phyloP scores from a whole-genome alignment of 2,113 vertebrate genomes.

The Microtus ochrogaster region DNA sequence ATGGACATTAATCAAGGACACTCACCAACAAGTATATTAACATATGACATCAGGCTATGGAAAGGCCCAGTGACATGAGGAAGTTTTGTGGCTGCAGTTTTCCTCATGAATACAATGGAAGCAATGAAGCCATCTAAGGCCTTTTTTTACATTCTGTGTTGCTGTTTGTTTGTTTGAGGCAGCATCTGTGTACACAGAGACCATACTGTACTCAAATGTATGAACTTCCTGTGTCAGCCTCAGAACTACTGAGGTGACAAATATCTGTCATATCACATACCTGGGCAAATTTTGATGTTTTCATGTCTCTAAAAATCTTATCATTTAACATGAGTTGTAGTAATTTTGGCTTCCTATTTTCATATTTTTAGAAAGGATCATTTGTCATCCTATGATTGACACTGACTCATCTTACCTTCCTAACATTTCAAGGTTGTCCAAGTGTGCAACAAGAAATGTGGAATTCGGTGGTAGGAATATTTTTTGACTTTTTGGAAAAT shows the following conservation, averaged over 20 bases:
- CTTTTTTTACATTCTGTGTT: not conserved
- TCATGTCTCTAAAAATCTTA: not conserved
- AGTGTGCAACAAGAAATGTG: conserved; percentile 5
- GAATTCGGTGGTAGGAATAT: not conserved
- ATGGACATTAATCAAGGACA: not conserved
- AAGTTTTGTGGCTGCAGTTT: not conserved
- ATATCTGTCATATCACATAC: not conserved
- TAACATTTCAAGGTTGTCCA: conserved; percentile 12
- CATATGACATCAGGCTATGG: not conserved
- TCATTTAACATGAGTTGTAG: not conserved
- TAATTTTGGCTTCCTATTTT: not conserved
- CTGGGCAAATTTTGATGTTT: not conserved
- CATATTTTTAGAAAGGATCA: conserved; percentile 4
- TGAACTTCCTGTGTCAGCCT: not conserved
- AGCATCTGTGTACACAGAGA: not conserved
- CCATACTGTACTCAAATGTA: not conserved
- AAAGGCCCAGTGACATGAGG: not conserved
- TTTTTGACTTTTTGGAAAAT: not conserved
- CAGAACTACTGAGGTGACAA: not conserved
- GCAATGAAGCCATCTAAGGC: not conserved
- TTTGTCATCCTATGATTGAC: too few relatives aligned
- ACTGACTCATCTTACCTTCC: not conserved
- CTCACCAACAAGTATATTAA: not conserved
- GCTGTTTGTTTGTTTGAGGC: not conserved
- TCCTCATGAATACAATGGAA: not conserved